Percentiles rank a stretch among this genome's conserved stretches.
These are phyloP conservation scores for Acronicta leporina DNA, from an alignment of 2,888 invertebrate genomes.

Conservation along the genomic window DNA sequence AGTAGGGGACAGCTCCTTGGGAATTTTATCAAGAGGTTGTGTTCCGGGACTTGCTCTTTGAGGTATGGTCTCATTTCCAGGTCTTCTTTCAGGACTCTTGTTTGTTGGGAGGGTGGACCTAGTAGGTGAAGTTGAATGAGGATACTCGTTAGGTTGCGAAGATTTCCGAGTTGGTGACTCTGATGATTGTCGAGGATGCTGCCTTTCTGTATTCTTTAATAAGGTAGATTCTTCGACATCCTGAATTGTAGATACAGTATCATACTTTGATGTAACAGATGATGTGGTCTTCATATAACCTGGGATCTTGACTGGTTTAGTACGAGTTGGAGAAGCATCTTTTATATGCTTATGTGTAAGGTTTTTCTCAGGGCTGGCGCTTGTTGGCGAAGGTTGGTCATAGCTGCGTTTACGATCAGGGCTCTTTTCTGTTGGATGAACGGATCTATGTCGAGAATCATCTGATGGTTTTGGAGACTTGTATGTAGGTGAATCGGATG, in stretches of 20 bases:
- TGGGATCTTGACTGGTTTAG: conserved; percentile 16
- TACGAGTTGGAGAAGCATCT: conserved; percentile 33
- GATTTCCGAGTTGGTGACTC: conserved; percentile 23
- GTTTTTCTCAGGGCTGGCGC: conserved; percentile 21
- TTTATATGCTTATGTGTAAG: conserved; percentile 17
- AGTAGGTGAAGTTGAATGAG: conserved; percentile 12
- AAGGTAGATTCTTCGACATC: conserved; percentile 20
- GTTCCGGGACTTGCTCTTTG: conserved; percentile 20
- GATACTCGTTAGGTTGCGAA: conserved; percentile 13
- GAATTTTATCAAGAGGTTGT: conserved; percentile 10
- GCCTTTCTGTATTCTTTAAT: conserved; percentile 16
- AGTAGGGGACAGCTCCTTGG: conserved; percentile 29
- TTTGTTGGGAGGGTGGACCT: conserved; percentile 5
- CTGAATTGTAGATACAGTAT: conserved; percentile 15
- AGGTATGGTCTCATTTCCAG: conserved; percentile 12
- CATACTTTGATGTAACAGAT: conserved; percentile 31
- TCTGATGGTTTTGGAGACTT: conserved; percentile 24
- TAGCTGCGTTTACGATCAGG: conserved; percentile 11
- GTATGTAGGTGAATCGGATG: conserved; percentile 29
- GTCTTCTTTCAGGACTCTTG: conserved; percentile 25
- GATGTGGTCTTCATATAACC: conserved; percentile 38
- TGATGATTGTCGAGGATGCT: conserved; percentile 4
- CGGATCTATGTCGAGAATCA: conserved; percentile 6
- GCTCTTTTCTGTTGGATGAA: conserved; percentile 8
- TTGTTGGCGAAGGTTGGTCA: conserved; percentile 16